Conservation (phyloP, 2,888 invertebrate genomes). For the Idaea biselata region DNA sequence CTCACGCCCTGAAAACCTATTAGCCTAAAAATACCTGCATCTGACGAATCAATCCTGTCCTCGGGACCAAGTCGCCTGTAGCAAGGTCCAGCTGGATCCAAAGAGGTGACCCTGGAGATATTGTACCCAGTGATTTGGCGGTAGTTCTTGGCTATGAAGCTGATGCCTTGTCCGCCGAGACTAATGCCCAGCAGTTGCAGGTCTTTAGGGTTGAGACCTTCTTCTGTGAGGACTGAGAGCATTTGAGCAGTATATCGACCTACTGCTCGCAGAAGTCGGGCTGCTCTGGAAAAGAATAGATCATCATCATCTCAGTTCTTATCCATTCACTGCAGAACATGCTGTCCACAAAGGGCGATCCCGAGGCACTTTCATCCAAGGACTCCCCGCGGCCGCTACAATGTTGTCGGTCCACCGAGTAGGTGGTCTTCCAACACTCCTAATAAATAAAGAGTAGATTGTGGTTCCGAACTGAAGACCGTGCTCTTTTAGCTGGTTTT, state of each 20-base stretch:
- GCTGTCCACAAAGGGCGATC: no score
- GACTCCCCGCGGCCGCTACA: no score
- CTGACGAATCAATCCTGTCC: slow-evolving; percentile 31
- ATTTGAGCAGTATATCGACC: slow-evolving; percentile 31
- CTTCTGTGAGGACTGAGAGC: slow-evolving; percentile 26
- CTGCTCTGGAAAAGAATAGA: slow-evolving; percentile 17
- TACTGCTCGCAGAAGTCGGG: slow-evolving; percentile 25
- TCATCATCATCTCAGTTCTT: no score
- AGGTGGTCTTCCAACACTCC: no score
- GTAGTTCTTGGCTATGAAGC: slow-evolving; percentile 33
- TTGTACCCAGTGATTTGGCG: slow-evolving; percentile 29
- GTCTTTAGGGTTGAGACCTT: slow-evolving; percentile 31
- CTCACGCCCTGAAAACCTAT: neutral
- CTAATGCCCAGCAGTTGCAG: slow-evolving; percentile 31
- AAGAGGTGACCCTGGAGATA: slow-evolving; percentile 27
- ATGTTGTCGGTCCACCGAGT: no score
- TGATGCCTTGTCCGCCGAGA: slow-evolving; percentile 32
- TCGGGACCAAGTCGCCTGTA: slow-evolving; percentile 31
- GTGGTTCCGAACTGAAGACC: no score
- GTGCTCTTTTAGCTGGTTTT: no score
- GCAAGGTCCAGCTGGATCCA: slow-evolving; percentile 36
- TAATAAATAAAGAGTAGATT: no score
- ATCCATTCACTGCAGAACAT: no score
- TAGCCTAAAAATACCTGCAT: slow-evolving; percentile 17
- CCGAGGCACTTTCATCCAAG: no score